A percentile compares a stretch with the other conserved stretches of the same genome.
phyloP scores from a whole-genome alignment of 1,140 invertebrate genomes.

The Bombus difficillimus region DNA sequence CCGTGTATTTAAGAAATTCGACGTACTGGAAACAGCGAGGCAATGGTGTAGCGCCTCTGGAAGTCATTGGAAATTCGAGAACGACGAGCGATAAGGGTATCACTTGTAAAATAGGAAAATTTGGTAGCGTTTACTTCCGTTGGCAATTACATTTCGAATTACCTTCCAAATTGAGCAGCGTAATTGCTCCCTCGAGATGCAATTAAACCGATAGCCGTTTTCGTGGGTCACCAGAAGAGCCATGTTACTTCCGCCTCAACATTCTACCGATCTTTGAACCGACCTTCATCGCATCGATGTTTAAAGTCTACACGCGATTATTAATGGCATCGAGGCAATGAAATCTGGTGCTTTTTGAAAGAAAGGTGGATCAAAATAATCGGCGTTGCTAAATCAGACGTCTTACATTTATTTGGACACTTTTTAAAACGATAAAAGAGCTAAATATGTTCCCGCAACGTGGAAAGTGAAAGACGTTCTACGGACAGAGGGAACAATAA shows the following conservation, averaged over 20 bases:
- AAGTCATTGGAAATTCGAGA: not conserved
- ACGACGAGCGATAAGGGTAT: not conserved
- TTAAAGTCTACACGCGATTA: conserved; percentile 11
- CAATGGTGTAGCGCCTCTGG: no score
- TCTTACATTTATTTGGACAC: not conserved
- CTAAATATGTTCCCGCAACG: not conserved
- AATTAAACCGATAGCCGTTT: conserved; percentile 70
- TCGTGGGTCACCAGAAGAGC: conserved; percentile 52
- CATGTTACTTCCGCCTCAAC: conserved; percentile 57
- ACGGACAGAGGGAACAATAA: conserved; percentile 7
- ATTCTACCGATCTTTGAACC: conserved; percentile 34
- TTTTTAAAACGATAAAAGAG: not conserved
- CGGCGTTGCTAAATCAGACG: no score
- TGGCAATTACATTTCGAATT: conserved; percentile 67
- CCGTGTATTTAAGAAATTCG: not conserved
- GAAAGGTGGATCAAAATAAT: not conserved
- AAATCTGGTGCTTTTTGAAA: no score
- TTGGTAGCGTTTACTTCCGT: conserved; percentile 33
- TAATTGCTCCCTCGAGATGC: conserved; percentile 58
- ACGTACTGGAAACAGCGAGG: not conserved
- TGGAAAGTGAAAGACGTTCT: not conserved
- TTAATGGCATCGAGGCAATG: not conserved
- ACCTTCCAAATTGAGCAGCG: conserved; percentile 50
- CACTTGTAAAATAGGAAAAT: conserved; percentile 3
- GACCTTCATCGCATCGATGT: not conserved